Conservation (phyloP, 1,140 invertebrate species). For the Drosophila athabasca region DNA sequence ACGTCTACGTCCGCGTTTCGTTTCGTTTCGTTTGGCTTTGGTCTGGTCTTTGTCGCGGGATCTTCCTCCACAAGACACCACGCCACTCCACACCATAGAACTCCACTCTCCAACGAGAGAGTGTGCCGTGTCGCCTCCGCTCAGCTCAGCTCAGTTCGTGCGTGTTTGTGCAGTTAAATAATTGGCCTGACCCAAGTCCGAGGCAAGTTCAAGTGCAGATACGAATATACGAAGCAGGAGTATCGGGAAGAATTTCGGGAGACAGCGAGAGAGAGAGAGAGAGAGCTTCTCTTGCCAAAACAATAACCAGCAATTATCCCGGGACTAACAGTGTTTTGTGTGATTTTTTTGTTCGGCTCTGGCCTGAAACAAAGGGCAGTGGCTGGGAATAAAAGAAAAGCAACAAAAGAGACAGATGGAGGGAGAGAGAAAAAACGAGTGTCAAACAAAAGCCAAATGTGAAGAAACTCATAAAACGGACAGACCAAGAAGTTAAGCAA, state of each 20-base stretch:
- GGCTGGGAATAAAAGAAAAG: slow-evolving; percentile 2
- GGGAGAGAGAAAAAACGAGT: slow-evolving; percentile 30
- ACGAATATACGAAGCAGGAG: neutral
- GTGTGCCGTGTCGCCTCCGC: slow-evolving; percentile 12
- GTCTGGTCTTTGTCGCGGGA: slow-evolving; percentile 44
- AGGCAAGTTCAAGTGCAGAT: slow-evolving; percentile 37
- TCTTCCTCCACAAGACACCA: slow-evolving; percentile 11
- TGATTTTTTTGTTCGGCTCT: slow-evolving; percentile 28
- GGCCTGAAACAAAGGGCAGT: slow-evolving; percentile 52
- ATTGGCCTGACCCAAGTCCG: slow-evolving; percentile 50
- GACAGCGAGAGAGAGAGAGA: too few species aligned
- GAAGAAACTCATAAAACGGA: slow-evolving; percentile 76
- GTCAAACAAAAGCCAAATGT: slow-evolving; percentile 73
- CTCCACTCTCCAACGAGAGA: slow-evolving; percentile 29
- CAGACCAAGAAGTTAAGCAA: slow-evolving; percentile 25
- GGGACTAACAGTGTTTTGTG: slow-evolving; percentile 52
- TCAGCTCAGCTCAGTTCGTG: slow-evolving; percentile 14
- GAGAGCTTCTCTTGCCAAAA: slow-evolving; percentile 19
- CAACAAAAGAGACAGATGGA: slow-evolving; percentile 5
- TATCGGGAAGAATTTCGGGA: slow-evolving; percentile 1
- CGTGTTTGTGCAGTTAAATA: slow-evolving; percentile 46
- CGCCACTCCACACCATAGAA: neutral
- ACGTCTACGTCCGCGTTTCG: slow-evolving; percentile 1
- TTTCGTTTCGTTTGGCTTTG: slow-evolving; percentile 23
- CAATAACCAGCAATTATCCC: slow-evolving; percentile 44